These are phyloP conservation scores for Galeruca laticollis DNA, from an alignment of 2,888 invertebrate genomes.

Conservation along the genomic window DNA sequence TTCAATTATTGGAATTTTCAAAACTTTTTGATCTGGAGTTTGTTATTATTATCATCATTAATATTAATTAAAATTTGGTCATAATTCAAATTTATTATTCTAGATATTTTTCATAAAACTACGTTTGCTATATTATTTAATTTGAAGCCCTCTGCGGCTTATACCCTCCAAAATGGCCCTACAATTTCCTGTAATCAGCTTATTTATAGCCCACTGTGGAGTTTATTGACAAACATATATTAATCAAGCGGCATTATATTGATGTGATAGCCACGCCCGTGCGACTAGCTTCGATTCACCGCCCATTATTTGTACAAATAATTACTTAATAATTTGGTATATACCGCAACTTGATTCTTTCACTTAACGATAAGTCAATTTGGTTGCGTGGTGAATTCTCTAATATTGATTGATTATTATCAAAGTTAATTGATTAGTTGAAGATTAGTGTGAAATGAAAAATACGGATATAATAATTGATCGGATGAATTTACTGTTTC, in stretches of 20 bases:
- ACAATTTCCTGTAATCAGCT: background rate
- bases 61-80: no score
- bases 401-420: background rate
- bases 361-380: background rate
- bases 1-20: no score
- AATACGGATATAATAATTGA: no score
- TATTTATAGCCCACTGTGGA: background rate
- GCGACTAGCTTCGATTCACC: background rate
- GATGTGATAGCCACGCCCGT: background rate
- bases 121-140: no score
- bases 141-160: background rate
- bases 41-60: no score
- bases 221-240: slow-evolving; percentile 3
- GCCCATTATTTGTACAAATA: background rate
- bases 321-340: background rate
- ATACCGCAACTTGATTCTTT: background rate
- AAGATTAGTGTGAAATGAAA: no score
- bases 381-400: background rate
- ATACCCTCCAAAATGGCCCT: background rate
- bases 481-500: no score
- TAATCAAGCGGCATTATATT: background rate
- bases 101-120: no score
- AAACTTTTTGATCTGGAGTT: no score
- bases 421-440: no score
- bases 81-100: no score